phyloP scores from a whole-genome alignment of 2,888 invertebrate genomes.

The Scaeva pyrastri region DNA sequence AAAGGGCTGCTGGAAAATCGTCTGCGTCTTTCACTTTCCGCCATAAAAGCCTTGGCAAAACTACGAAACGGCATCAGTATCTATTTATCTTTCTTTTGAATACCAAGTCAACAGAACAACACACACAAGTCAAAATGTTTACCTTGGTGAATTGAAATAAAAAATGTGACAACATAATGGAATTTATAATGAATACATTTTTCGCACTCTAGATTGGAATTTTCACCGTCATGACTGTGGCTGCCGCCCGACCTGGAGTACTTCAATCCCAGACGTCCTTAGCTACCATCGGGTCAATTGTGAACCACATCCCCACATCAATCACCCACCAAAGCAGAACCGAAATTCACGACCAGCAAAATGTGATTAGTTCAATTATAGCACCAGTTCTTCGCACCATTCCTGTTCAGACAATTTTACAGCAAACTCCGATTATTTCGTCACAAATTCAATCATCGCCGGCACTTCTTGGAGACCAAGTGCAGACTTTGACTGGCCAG shows the following conservation, averaged over 20 bases:
- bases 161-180: background rate
- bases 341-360: constrained; percentile 51
- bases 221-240: constrained; percentile 29
- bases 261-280: constrained; percentile 27
- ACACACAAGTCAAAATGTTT: constrained; percentile 34
- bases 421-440: constrained; percentile 26
- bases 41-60: constrained; percentile 40
- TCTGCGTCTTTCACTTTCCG: background rate
- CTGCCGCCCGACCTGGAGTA: constrained; percentile 49
- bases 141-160: constrained; percentile 32
- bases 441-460: constrained; percentile 48
- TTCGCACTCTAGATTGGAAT: constrained; percentile 22
- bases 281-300: constrained; percentile 22
- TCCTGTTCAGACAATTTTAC: constrained; percentile 28
- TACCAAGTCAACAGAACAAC: constrained; percentile 10
- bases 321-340: constrained; percentile 63
- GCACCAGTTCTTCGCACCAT: constrained; percentile 32
- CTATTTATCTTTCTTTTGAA: constrained; percentile 2
- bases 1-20: constrained; percentile 3
- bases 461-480: constrained; percentile 10
- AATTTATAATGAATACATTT: constrained; percentile 2
- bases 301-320: constrained; percentile 47
- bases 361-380: constrained; percentile 28
- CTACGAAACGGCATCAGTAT: constrained; percentile 36
- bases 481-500: background rate